Evolutionary conservation across 2,113 vertebrate species (phyloP).

Genomic region (Nothobranchius furzeri): DNA sequence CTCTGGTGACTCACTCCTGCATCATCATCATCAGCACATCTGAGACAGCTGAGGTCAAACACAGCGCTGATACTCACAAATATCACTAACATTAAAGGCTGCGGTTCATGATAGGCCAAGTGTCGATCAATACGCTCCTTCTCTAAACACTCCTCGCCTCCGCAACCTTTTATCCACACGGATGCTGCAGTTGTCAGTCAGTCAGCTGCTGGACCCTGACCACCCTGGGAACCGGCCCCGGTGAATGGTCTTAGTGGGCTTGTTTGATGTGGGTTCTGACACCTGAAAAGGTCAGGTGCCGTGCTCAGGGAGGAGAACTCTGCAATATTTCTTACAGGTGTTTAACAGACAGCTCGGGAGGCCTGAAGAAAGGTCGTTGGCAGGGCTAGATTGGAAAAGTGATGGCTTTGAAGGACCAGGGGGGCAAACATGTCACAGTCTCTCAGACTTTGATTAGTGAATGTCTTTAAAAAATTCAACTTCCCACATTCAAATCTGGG

Average conservation of each 20-base stretch:
- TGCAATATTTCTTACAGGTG: conserved; percentile 78
- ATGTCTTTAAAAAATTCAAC: conserved; percentile 30
- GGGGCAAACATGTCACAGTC: conserved; percentile 53
- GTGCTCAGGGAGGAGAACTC: conserved; percentile 62
- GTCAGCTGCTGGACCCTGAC: conserved; percentile 46
- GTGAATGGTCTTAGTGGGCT: conserved; percentile 69
- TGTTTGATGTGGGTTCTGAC: conserved; percentile 77
- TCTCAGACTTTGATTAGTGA: conserved; percentile 55
- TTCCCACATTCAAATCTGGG: neutral
- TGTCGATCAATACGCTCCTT: conserved; percentile 72
- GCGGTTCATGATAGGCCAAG: conserved; percentile 66
- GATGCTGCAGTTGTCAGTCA: conserved; percentile 72
- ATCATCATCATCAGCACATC: conserved; percentile 49
- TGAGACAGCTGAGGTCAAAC: conserved; percentile 61
- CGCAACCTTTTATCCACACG: conserved; percentile 58
- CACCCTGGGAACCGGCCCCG: conserved; percentile 38
- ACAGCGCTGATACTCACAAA: conserved; percentile 23
- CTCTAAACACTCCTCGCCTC: conserved; percentile 60
- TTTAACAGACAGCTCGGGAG: conserved; percentile 73
- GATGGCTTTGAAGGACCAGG: conserved; percentile 63
- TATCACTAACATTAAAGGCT: conserved; percentile 48
- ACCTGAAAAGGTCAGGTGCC: conserved; percentile 77
- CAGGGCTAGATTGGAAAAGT: conserved; percentile 46
- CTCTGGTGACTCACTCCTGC: conserved; percentile 48
- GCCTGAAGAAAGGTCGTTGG: conserved; percentile 62